Conservation (phyloP, 2,888 invertebrate genomes). For the Eumerus sabulonum region DNA sequence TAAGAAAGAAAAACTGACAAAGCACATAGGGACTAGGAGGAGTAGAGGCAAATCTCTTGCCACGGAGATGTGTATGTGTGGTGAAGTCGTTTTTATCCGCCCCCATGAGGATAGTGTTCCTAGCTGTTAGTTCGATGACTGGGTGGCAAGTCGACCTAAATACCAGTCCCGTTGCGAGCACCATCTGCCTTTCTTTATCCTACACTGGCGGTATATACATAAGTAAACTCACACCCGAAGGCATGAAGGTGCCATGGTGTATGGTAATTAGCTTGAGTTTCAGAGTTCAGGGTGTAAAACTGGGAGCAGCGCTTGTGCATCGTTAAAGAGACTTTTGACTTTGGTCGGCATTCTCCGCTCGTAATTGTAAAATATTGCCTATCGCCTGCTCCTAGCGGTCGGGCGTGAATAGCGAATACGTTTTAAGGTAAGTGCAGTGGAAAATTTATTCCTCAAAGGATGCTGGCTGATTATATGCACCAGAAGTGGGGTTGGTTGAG, state of each 20-base stretch:
- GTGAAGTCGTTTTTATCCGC: conserved; percentile 61
- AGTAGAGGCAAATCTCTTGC: not conserved
- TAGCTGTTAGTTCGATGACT: too few relatives aligned
- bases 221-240: not conserved
- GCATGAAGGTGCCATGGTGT: conserved; percentile 15
- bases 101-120: conserved; percentile 13
- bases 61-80: conserved; percentile 48
- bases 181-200: conserved; percentile 25
- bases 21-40: too few relatives aligned
- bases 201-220: conserved; percentile 23
- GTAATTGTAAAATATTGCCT: conserved; percentile 57
- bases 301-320: conserved; percentile 29
- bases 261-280: conserved; percentile 60
- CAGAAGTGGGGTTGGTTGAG: not conserved
- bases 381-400: conserved; percentile 16
- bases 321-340: conserved; percentile 63
- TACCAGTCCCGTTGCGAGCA: conserved; percentile 31
- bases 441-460: conserved; percentile 27
- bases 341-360: conserved; percentile 25
- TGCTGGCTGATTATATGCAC: too few relatives aligned
- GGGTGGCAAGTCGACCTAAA: conserved; percentile 43
- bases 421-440: conserved; percentile 15
- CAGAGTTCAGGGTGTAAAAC: conserved; percentile 24
- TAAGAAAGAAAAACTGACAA: too few relatives aligned
- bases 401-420: conserved; percentile 20